phyloP scores from a whole-genome alignment of 2,113 vertebrate genomes.

The Platanista minor region DNA sequence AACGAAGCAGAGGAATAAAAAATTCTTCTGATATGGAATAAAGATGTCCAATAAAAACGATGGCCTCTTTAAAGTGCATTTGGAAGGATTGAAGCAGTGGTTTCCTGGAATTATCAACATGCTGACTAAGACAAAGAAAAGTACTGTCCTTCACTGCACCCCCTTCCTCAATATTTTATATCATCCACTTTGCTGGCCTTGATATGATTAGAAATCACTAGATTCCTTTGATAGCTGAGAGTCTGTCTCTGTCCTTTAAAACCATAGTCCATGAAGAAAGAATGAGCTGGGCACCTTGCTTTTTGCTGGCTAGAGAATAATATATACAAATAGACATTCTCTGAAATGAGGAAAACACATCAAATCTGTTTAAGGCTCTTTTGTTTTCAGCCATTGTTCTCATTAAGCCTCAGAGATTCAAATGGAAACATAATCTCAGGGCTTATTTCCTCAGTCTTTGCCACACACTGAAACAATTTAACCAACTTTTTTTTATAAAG shows the following conservation, averaged over 20 bases:
- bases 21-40: neutral
- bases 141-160: neutral
- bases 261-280: neutral
- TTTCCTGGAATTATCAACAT: neutral
- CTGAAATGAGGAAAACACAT: neutral
- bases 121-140: neutral
- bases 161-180: neutral
- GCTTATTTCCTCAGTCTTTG: neutral
- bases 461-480: neutral
- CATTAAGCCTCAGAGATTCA: neutral
- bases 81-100: constrained; percentile 2
- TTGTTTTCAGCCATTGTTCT: neutral
- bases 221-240: neutral
- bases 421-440: neutral
- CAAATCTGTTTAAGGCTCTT: neutral
- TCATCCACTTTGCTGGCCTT: neutral
- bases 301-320: neutral
- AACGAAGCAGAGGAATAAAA: neutral
- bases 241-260: neutral
- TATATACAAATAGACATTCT: neutral
- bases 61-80: neutral
- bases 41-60: neutral
- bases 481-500: neutral
- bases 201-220: neutral
- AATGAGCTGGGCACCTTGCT: neutral